Evolutionary conservation across 30 jellyfish, hydroid and myxozoan species (phyloP), one percentile per base, ranked within the genome.

Genomic region (Mastigias papua): DNA sequence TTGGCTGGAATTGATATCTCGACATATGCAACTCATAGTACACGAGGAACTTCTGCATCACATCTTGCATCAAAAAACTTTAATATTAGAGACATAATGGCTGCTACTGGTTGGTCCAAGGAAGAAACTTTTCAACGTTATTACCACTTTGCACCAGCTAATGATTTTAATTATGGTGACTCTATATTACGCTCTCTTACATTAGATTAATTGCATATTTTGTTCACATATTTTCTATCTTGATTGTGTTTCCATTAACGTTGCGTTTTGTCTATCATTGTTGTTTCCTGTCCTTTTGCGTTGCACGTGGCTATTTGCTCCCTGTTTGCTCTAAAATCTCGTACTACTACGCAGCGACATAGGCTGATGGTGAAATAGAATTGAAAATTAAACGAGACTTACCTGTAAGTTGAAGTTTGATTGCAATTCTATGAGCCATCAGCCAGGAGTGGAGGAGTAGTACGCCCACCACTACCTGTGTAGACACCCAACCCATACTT

Each of bases 41-140:
- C 80, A 68, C 17, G 61, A 68, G 80, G 16, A 68, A 57, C 80
- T 28, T 68, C 80, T 68, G 80, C 80, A 9, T 13, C 80, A 19
- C 58, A 68, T 68, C 80, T 68, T 8, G 80, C 80, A 4, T 68
- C 51, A 20, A 28, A 32, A 57, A 25, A 68, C 49, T 68, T 25
- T 30, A 57, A 68, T 68, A 26, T 68, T 34, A 68, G 27, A 34
- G 80, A 68, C n/a, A 68, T 68, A 20, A 68, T 60, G 72, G 17
- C 21, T 19, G 13, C 72, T 7, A 21, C 72, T 60, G 72, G 72
- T 7, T 60, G 72, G 72, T 60, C 72, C 72, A 60, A 60, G 33
- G 72, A 60, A 60, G 72, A 60, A 19, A 60, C 72, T 21, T 60
- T 60, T 19, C 13, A 19, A 60, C 10, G 72, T 7, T 60, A 7